A percentile compares a stretch with the other conserved stretches of the same genome.
phyloP scores from a whole-genome alignment of 2,113 vertebrate genomes.

The Herpailurus yagouaroundi region DNA sequence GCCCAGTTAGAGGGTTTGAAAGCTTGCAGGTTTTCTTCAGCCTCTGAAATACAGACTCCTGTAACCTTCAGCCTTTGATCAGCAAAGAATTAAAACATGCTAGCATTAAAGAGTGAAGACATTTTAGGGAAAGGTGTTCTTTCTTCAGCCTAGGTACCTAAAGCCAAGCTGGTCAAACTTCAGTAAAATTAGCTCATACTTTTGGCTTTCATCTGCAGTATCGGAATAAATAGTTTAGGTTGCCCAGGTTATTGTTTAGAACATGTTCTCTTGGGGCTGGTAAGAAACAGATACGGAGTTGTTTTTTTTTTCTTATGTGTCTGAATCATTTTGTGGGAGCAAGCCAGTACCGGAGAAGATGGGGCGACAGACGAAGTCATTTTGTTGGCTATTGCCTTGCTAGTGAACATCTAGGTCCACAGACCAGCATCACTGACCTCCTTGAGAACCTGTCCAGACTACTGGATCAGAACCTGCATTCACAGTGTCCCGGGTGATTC shows the following conservation, averaged over 20 bases:
- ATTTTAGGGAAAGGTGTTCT: background rate
- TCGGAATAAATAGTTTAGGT: background rate
- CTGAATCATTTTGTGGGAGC: background rate
- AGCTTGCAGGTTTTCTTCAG: accelerated
- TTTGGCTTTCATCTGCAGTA: background rate
- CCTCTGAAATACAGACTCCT: background rate
- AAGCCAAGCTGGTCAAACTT: background rate
- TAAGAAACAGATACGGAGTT: background rate
- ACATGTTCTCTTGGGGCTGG: background rate
- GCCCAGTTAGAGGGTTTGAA: accelerated
- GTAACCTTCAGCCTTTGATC: background rate
- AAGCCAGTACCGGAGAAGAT: background rate
- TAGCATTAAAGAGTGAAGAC: background rate
- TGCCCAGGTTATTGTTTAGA: background rate
- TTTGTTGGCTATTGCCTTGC: background rate
- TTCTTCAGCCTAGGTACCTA: background rate
- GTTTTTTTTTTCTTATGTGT: background rate
- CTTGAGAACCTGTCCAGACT: background rate
- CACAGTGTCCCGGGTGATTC: accelerated
- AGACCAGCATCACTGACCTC: too few species aligned
- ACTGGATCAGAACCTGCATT: accelerated
- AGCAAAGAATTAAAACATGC: background rate
- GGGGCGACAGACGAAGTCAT: background rate
- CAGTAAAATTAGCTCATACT: background rate
- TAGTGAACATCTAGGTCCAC: background rate